Base-by-base conservation (phyloP, 2,797 vertebrate genomes). In the Myotis vivesi region DNA sequence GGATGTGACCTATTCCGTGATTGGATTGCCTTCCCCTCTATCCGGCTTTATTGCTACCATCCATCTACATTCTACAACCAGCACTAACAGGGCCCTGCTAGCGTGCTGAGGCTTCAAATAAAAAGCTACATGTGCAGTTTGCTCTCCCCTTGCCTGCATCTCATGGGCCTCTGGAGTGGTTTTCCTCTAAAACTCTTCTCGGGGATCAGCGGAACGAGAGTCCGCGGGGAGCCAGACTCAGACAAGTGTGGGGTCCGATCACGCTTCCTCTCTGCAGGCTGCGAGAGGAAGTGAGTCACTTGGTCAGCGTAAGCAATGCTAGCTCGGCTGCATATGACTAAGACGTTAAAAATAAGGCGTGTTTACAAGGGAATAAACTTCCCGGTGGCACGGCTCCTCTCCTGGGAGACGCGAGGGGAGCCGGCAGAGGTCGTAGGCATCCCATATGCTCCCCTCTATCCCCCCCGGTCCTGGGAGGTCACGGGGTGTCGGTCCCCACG, bases 221-320 rank as follows among this genome's bases (percentile, higher is more conserved):
- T 95, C 97, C 97, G 92, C 33, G 87, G 96, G 95, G 97, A 97
- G 81, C 81, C 94, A 94, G 93, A 94, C 95, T 95, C 97, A 97
- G 98, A 97, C 97, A 97, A 95, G 97, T 98, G 96, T 96, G 97
- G 97, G 97, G 96, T 98, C 97, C 98, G 98, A 98, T 93, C 36
- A 93, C 97, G 98, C 96, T 97, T 97, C 96, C 98, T 98, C 98
- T 98, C 97, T 97, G 97, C 96, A 96, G 95, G 95, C 96, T 97
- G 77, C 85, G 75, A 97, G 97, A 98, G 98, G 98, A 98, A 98
- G 97, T 98, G 98, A 98, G 97, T 98, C 98, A 98, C 96, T 95
- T 82, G 87, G 95, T 96, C 98, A 62, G 98, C 89, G 98, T 97
- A 98, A 98, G 98, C 98, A 98, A 97, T 92, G 96, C 98, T 98